These are phyloP conservation scores for Hypothenemus hampei DNA, from an alignment of 1,140 invertebrate species.

Conservation along the genomic window DNA sequence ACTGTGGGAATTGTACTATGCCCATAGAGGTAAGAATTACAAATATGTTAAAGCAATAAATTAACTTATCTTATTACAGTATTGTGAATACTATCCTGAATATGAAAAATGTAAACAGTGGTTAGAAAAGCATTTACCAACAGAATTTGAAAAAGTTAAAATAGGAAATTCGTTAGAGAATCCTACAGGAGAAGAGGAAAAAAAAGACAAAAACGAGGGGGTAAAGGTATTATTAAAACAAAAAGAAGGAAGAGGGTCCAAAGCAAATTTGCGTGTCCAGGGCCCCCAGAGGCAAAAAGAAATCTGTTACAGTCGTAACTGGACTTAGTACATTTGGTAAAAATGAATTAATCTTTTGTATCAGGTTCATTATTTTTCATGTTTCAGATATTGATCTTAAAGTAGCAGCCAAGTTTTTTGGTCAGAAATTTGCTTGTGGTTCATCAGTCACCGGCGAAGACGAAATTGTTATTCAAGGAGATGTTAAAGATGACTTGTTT, in stretches of 20 bases:
- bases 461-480: conserved; percentile 99
- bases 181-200: conserved; percentile 79
- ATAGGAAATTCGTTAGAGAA: conserved; percentile 69
- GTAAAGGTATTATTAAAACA: conserved; percentile 81
- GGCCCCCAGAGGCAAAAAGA: conserved; percentile 96
- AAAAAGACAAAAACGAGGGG: conserved; percentile 86
- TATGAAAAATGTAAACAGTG: conserved; percentile 97
- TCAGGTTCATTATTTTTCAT: conserved; percentile 3
- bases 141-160: conserved; percentile 85
- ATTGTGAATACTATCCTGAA: conserved; percentile 97
- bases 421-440: conserved; percentile 96
- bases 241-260: conserved; percentile 80
- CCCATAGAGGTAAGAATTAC: conserved; percentile 70
- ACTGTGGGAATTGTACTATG: conserved; percentile 93
- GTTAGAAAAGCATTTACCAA: conserved; percentile 90
- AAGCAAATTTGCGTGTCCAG: conserved; percentile 81
- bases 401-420: conserved; percentile 97
- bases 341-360: neutral
- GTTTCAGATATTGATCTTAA: conserved; percentile 93
- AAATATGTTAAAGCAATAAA: neutral
- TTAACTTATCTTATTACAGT: conserved; percentile 49
- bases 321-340: conserved; percentile 85
- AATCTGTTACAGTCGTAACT: conserved; percentile 91
- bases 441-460: conserved; percentile 97
- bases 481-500: conserved; percentile 96